Evolutionary conservation across 1,140 invertebrate genomes (phyloP), one percentile per base, ranked within the genome.

Genomic region (Heliconius hewitsoni): DNA sequence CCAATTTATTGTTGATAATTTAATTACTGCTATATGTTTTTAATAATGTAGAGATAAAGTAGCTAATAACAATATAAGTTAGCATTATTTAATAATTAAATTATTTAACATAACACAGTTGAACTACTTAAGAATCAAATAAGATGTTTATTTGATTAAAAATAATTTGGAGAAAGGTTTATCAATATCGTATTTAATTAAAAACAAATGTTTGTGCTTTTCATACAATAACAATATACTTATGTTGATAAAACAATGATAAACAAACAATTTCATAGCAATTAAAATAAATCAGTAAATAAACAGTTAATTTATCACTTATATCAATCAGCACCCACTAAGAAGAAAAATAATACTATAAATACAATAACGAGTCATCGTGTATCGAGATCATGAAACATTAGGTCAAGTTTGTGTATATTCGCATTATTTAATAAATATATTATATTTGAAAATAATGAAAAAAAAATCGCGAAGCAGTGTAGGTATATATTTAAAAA

Each of bases 341-440:
- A n/a, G 57, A 27, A 66, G 60, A 66, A 66, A 30, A 66, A 13
- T 13, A 13, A 27, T 23, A 57, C 55, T 57, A 66, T 30, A 66
- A 66, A 66, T 66, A 66, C 19, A 57, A 57, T 66, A 66, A 23
- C n/a, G 60, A 30, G 60, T 66, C 60, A 66, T 66, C 60, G n/a
- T 23, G n/a, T 60, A 30, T 30, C 3, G 60, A 66, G 27, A 66
- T 66, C 9, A 66, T 4, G 11, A 13, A 66, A 66, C 9, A 66
- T 3, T 66, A 18, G 23, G 23, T 66, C 13, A 66, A 30, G 27
- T 66, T 23, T 66, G 60, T 66, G 30, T 66, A 11, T 23, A 4
- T 66, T 27, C 11, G 23, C 23, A 66, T 30, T 66, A n/a, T 66
- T 66, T 27, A 23, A 27, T 30, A 66, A 27, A 27, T 13, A 66